A percentile compares a stretch with the other conserved stretches of the same genome.
Evolutionary conservation across 2,113 vertebrate genomes (phyloP).

Genomic region (Circaetus cinerascens): DNA sequence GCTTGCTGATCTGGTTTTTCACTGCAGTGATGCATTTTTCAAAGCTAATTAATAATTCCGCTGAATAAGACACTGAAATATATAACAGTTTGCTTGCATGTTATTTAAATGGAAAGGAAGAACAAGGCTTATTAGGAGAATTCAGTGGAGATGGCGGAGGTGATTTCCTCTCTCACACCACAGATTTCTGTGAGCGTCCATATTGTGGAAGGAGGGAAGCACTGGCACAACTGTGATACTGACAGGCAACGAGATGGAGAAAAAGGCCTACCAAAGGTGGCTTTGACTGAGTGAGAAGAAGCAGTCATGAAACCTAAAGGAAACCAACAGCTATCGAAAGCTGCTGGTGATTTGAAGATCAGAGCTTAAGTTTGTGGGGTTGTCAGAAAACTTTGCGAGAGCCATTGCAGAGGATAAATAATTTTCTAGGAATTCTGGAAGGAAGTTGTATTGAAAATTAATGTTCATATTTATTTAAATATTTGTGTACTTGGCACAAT

Average conservation of each 20-base stretch:
- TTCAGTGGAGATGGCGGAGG: not conserved
- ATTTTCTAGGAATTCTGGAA: not conserved
- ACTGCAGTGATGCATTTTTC: not conserved
- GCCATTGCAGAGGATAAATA: not conserved
- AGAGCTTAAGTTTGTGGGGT: not conserved
- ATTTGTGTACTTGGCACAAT: not conserved
- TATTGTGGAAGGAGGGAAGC: not conserved
- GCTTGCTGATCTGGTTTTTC: not conserved
- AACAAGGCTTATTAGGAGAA: not conserved
- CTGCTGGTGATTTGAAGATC: not conserved
- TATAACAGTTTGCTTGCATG: not conserved
- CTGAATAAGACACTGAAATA: not conserved
- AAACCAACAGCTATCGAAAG: not conserved
- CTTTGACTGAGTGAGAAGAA: not conserved
- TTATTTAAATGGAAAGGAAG: not conserved
- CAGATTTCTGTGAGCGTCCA: not conserved
- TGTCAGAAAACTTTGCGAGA: not conserved
- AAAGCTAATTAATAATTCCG: not conserved
- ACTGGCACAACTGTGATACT: not conserved
- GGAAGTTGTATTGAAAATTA: not conserved
- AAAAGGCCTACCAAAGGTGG: not conserved
- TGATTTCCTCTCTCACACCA: not conserved
- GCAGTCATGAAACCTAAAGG: not conserved
- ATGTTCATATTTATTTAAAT: not conserved
- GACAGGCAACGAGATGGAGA: not conserved